Conservation (phyloP, 2,113 vertebrate genomes). For the Chloebia gouldiae region DNA sequence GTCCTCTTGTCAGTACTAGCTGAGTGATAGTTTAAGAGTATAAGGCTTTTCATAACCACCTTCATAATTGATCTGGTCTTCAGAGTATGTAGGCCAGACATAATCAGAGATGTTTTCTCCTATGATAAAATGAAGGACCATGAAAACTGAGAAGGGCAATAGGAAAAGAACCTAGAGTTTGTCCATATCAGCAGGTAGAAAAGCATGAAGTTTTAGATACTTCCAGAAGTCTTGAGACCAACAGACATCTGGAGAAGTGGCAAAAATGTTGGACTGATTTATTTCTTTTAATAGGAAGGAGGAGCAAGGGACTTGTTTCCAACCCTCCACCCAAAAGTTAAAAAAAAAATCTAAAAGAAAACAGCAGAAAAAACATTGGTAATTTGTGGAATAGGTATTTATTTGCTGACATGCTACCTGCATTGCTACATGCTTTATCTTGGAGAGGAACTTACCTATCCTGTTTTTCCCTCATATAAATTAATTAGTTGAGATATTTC, state of each 20-base stretch:
- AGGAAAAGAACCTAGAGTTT: background rate
- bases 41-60: background rate
- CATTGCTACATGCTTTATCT: background rate
- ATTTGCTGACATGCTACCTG: background rate
- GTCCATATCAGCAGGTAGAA: background rate
- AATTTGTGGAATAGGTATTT: background rate
- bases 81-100: background rate
- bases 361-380: background rate
- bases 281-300: background rate
- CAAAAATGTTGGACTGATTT: background rate
- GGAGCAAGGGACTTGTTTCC: background rate
- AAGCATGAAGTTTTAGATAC: accelerated
- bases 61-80: background rate
- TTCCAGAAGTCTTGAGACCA: background rate
- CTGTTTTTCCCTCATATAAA: background rate
- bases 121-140: background rate
- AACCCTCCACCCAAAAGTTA: accelerated
- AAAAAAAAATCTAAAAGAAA: background rate
- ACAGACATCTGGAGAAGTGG: background rate
- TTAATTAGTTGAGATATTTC: background rate
- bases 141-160: background rate
- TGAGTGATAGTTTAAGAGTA: background rate
- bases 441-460: background rate
- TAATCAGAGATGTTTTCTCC: background rate
- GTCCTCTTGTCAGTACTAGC: background rate